Base-by-base conservation (phyloP, 2,888 invertebrate genomes). In the Didymodactylos carnosus region DNA sequence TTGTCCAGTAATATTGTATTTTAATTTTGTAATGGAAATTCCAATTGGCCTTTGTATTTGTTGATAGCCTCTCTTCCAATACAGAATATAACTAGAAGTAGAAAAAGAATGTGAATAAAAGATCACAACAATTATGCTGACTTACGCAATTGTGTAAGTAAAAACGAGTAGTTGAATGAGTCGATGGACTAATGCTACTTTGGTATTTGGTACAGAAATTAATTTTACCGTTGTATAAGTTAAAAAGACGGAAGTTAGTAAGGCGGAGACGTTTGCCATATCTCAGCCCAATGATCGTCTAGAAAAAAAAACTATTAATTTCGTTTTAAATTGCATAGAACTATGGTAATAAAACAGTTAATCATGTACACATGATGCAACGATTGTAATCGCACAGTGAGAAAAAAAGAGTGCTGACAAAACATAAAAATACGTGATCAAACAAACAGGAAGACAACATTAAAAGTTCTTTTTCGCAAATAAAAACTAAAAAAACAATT, bases 41-140 rank as follows among this genome's bases (percentile, higher is more conserved):
- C 84, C 83, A 46, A 82, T 80, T 13, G 84, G 81, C 51, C 77
- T 76, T 62, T 83, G 83, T 77, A 81, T 80, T 19, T 83, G 81
- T 78, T 86, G 86, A 78, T 86, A 86, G 11, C 86, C 86, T 77
- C 84, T 85, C 72, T 84, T 82, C 76, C 80, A 84, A 29, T 35
- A 62, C 19, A 62, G 35, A 35, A 62, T 62, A 29, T 62, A 62
- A 10, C 62, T 62, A 35, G 35, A 29, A 4, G 35, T 3, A 8
- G n/a, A 25, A 49, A 25, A 11, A 49, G 3, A 13, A n/a, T n/a
- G n/a, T n/a, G n/a, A 25, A 16, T 5, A 19, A 53, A 29, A 19
- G 19, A 53, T 16, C 11, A 27, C 14, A 51, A 14, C 2, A 53
- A 10, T 19, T 29, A 29, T 16, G 23, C n/a, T n/a, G n/a, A n/a